A percentile compares a stretch with the other conserved stretches of the same genome.
Evolutionary conservation across 2,888 invertebrate species (phyloP).

Genomic region (Enoplolaimus lenunculus): DNA sequence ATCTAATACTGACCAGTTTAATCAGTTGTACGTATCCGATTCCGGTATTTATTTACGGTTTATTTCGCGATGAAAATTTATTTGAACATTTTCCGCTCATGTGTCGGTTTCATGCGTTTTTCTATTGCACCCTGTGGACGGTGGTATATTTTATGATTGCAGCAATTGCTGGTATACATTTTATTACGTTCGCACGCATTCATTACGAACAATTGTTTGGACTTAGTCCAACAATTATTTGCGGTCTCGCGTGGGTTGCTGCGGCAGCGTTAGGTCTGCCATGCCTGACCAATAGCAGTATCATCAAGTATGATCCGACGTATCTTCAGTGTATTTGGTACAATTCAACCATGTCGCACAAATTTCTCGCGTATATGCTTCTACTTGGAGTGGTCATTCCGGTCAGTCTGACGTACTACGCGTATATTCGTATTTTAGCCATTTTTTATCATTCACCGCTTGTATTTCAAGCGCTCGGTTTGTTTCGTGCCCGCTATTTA

Average conservation of each 20-base stretch:
- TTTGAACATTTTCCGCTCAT: background rate
- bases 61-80: constrained; percentile 21
- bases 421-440: constrained; percentile 36
- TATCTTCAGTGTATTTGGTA: constrained; percentile 35
- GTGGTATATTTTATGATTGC: constrained; percentile 37
- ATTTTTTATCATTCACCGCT: constrained; percentile 39
- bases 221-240: constrained; percentile 31
- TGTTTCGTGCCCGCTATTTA: constrained; percentile 36
- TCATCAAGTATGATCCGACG: constrained; percentile 34
- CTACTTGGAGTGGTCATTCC: constrained; percentile 31
- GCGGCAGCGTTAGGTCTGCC: constrained; percentile 35
- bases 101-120: constrained; percentile 31
- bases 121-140: constrained; percentile 36
- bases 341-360: constrained; percentile 33
- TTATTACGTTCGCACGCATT: constrained; percentile 39
- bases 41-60: constrained; percentile 33
- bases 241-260: constrained; percentile 35
- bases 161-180: constrained; percentile 39
- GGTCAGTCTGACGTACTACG: constrained; percentile 34
- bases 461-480: constrained; percentile 37
- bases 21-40: constrained; percentile 30
- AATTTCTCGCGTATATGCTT: constrained; percentile 37
- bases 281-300: constrained; percentile 36
- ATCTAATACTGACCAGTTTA: constrained; percentile 36
- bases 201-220: constrained; percentile 41